Conservation (phyloP, 2,113 vertebrate species). For the Pteronura brasiliensis region DNA sequence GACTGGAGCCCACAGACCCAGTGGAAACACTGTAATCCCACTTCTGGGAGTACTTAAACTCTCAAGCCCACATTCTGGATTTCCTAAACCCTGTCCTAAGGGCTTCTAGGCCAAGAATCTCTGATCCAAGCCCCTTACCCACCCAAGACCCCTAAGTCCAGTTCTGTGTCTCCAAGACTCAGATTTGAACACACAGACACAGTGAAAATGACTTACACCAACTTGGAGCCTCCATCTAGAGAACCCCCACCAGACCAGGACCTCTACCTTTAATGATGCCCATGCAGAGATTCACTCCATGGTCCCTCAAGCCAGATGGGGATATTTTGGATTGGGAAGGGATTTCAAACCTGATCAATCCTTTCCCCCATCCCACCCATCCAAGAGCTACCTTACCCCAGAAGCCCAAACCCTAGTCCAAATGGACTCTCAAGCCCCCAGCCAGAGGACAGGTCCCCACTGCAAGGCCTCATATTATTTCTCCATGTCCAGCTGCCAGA, state of each 20-base stretch:
- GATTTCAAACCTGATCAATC: neutral
- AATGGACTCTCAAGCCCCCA: neutral
- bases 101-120: neutral
- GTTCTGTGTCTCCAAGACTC: neutral
- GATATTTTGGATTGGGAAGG: neutral
- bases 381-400: neutral
- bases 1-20: neutral
- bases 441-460: neutral
- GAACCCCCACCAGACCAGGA: neutral
- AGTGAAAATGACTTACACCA: neutral
- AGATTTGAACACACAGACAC: neutral
- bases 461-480: neutral
- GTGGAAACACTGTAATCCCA: neutral
- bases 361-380: neutral
- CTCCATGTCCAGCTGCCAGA: neutral
- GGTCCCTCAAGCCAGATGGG: neutral
- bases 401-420: neutral
- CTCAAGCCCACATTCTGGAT: neutral
- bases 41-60: neutral
- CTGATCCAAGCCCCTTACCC: neutral
- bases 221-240: neutral
- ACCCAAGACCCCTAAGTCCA: neutral
- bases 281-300: neutral
- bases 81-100: neutral
- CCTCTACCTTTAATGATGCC: neutral